Conservation (phyloP, 1,140 invertebrate species). For the Brachionus calyciflorus region DNA sequence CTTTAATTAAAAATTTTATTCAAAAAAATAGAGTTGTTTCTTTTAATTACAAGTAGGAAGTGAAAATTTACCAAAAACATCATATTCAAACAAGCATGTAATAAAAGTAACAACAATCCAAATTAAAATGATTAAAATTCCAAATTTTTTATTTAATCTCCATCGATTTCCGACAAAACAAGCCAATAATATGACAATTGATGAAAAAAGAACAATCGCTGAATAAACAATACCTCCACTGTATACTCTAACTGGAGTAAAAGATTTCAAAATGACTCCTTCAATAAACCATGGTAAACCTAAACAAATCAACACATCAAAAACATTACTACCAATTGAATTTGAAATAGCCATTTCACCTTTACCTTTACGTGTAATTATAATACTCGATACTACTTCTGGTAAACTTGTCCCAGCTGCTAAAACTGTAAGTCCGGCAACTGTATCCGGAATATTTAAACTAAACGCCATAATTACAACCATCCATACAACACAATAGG, state of each 20-base stretch:
- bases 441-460: constrained; percentile 58
- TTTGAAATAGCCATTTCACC: constrained; percentile 61
- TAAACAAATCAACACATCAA: constrained; percentile 60
- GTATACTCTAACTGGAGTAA: constrained; percentile 1
- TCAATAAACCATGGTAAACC: constrained; percentile 55
- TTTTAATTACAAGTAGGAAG: constrained; percentile 45
- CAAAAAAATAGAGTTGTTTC: no score
- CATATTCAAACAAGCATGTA: constrained; percentile 56
- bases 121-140: constrained; percentile 51
- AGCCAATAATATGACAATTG: constrained; percentile 53
- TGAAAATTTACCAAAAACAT: constrained; percentile 57
- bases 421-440: constrained; percentile 63
- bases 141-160: constrained; percentile 53
- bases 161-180: constrained; percentile 52
- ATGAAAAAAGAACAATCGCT: constrained; percentile 54
- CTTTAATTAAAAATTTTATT: no score
- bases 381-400: constrained; percentile 63
- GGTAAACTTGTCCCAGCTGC: constrained; percentile 64
- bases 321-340: constrained; percentile 60
- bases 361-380: constrained; percentile 61
- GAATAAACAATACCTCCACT: constrained; percentile 54
- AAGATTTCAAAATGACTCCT: not conserved
- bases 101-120: constrained; percentile 53
- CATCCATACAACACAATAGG: constrained; percentile 85
- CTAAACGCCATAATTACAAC: constrained; percentile 64